A percentile compares a stretch with the other conserved stretches of the same genome.
Evolutionary conservation across 2,113 vertebrate species (phyloP).

Genomic region (Eolophus roseicapilla): DNA sequence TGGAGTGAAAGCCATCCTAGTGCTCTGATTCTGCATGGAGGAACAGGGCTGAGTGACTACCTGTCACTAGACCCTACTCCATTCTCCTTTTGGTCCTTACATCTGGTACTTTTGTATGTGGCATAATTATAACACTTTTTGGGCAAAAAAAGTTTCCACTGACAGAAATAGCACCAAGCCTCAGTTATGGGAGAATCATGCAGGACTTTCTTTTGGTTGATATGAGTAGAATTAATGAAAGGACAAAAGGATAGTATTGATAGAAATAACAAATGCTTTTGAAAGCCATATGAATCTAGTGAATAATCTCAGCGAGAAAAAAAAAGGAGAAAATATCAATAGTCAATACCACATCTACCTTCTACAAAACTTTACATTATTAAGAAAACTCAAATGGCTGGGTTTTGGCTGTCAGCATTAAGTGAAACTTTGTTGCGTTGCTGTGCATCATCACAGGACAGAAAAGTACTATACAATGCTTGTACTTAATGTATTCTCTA

Average conservation of each 20-base stretch:
- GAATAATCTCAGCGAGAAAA: neutral
- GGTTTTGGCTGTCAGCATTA: neutral
- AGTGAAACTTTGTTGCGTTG: neutral
- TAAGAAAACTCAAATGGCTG: neutral
- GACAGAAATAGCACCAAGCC: neutral
- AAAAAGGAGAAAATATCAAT: neutral
- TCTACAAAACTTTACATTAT: neutral
- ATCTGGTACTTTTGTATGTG: neutral
- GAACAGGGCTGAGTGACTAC: neutral
- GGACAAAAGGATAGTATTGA: neutral
- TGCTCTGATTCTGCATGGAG: fast-evolving
- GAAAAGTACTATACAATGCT: neutral
- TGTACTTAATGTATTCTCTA: neutral
- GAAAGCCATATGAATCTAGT: neutral
- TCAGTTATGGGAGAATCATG: neutral
- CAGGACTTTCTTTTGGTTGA: neutral
- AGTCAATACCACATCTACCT: neutral
- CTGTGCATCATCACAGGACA: neutral
- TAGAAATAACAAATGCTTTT: neutral
- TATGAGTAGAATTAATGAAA: neutral
- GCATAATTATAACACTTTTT: neutral
- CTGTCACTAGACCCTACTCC: neutral
- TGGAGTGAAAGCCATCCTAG: neutral
- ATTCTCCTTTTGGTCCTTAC: neutral
- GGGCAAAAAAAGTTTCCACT: neutral